Evolutionary conservation across 2,888 invertebrate species (phyloP).

Genomic region (Alviniconcha strummeri): DNA sequence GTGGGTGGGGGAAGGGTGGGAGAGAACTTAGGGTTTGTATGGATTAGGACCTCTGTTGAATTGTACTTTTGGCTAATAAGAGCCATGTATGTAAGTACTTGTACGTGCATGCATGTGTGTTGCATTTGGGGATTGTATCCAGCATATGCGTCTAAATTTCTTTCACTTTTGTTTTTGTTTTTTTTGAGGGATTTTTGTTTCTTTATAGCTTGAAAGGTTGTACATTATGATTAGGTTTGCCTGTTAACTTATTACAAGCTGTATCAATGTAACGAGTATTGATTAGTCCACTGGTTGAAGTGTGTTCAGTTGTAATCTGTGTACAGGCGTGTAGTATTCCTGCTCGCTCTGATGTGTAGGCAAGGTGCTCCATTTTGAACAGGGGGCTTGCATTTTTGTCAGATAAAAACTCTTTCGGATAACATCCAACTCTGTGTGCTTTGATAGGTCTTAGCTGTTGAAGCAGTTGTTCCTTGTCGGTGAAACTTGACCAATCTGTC

Average conservation of each 20-base stretch:
- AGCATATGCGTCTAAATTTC: background rate
- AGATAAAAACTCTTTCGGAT: too few relatives aligned
- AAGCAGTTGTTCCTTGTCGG: background rate
- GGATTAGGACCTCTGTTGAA: background rate
- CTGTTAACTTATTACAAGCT: slow-evolving; percentile 24
- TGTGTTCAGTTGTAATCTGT: slow-evolving; percentile 20
- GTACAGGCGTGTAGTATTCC: slow-evolving; percentile 6
- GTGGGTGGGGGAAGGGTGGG: background rate
- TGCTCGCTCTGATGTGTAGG: slow-evolving; percentile 13
- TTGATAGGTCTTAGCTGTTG: too few relatives aligned
- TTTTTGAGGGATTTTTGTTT: background rate
- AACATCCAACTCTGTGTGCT: too few relatives aligned
- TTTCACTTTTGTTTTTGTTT: background rate
- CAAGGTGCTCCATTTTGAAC: too few relatives aligned
- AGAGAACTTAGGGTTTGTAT: too few relatives aligned
- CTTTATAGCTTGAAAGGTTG: background rate
- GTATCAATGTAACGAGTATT: slow-evolving; percentile 15
- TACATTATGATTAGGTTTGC: slow-evolving; percentile 24
- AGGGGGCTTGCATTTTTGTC: too few relatives aligned
- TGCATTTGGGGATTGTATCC: slow-evolving; percentile 10
- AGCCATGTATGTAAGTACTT: slow-evolving; percentile 17
- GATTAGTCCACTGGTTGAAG: slow-evolving; percentile 18
- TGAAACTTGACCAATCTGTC: slow-evolving; percentile 15
- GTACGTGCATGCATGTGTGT: slow-evolving; percentile 23
- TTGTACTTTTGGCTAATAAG: background rate